phyloP scores from a whole-genome alignment of 2,888 invertebrate species.

The Apodemia duryi region DNA sequence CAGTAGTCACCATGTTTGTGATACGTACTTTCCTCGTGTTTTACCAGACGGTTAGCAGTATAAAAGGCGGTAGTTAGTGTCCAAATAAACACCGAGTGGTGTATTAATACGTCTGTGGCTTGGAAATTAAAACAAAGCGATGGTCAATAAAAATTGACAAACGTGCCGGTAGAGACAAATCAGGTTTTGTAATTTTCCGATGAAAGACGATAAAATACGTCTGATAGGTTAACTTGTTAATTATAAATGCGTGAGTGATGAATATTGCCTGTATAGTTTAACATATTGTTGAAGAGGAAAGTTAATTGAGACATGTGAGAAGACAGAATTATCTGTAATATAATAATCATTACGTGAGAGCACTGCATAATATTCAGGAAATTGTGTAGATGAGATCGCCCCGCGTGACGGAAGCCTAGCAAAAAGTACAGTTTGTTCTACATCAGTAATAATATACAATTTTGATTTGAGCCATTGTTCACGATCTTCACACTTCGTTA shows the following conservation, averaged over 20 bases:
- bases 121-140: no score
- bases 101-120: no score
- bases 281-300: slow-evolving; percentile 1
- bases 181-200: background rate
- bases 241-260: background rate
- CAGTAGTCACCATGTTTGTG: no score
- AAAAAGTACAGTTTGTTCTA: slow-evolving; percentile 34
- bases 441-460: slow-evolving; percentile 31
- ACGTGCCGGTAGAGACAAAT: no score
- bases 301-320: slow-evolving; percentile 7
- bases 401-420: slow-evolving; percentile 35
- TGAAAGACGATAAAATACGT: background rate
- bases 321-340: slow-evolving; percentile 7
- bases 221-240: background rate
- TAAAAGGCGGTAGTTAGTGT: no score
- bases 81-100: no score
- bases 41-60: no score
- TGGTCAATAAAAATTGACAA: no score
- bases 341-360: slow-evolving; percentile 13
- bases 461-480: slow-evolving; percentile 32
- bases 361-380: slow-evolving; percentile 29
- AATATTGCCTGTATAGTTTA: background rate
- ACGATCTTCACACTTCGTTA: slow-evolving; percentile 59
- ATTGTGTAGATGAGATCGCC: slow-evolving; percentile 23
- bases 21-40: no score